Evolutionary conservation across 2,113 vertebrate species (phyloP), one percentile per base, ranked within the genome.

Genomic region (Pedionomus torquatus): DNA sequence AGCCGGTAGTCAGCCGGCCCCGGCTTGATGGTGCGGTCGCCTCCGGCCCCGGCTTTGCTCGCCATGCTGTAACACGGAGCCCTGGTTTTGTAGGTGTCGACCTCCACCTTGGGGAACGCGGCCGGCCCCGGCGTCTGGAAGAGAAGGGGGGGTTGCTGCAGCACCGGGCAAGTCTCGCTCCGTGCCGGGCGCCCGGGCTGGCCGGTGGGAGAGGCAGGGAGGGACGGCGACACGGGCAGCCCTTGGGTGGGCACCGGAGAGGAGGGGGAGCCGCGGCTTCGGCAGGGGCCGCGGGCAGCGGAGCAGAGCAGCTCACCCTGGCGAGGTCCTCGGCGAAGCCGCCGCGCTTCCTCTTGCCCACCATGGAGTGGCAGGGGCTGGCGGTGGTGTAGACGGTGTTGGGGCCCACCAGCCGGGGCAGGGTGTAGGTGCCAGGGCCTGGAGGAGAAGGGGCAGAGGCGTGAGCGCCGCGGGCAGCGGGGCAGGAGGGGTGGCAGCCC

Each of bases 111-210:
- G 19, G 0, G 1, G n/a, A 86, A 31, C 2, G 83, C 82, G 0
- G 83, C 83, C 31, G 89, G 89, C 66, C 68, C 89, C 10, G 83
- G 89, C 0, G 46, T 81, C 89, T 91, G 68, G 11, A 74, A 68
- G 60, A 80, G 54, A 48, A 44, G 31, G 54, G 26, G 1, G 25
- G 54, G 20, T 24, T 43, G 46, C 20, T 54, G 39, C 9, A 41
- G 2, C 7, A 54, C 54, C 33, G 41, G 20, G 17, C 20, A 43
- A 44, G 54, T 19, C 30, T 10, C 35, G 44, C 8, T 26, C 20
- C 60, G 41, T 68, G 28, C 33, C 0, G 1, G 26, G 33, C 5
- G 4, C 9, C 24, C 39, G 9, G 0, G 1, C 3, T 11, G 17
- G 8, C 44, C 44, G 26, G 54, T 33, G 54, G 30, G 18, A 31